These are phyloP conservation scores for Stegastes partitus DNA, from an alignment of 2,113 vertebrate species.

Conservation along the genomic window DNA sequence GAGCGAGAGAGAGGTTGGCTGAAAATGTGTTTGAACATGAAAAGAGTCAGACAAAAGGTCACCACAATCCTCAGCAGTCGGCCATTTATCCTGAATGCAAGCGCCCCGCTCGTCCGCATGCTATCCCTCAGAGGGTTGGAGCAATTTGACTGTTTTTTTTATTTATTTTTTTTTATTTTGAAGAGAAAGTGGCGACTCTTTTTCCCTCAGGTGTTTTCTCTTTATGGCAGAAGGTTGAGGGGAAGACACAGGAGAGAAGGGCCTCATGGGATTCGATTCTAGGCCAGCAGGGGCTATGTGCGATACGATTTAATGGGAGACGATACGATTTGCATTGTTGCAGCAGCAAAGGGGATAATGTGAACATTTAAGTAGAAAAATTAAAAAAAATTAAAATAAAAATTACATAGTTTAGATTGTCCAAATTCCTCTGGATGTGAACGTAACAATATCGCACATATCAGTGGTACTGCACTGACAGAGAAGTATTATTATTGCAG, in stretches of 20 bases:
- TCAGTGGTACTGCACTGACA: too few relatives aligned
- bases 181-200: constrained; percentile 26
- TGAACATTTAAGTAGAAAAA: too few relatives aligned
- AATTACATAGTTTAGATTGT: too few relatives aligned
- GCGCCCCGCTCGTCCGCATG: constrained; percentile 31
- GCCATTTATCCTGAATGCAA: constrained; percentile 51
- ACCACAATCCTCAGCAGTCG: constrained; percentile 44
- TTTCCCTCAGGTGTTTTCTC: constrained; percentile 29
- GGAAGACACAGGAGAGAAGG: constrained; percentile 28
- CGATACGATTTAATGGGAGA: too few relatives aligned
- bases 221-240: constrained; percentile 48
- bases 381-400: too few relatives aligned
- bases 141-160: constrained; percentile 32
- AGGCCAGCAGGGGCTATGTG: constrained; percentile 34
- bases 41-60: constrained; percentile 76
- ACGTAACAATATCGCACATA: too few relatives aligned
- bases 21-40: constrained; percentile 70
- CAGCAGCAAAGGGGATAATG: too few relatives aligned
- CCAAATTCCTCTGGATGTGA: too few relatives aligned
- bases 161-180: constrained; percentile 23
- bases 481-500: too few relatives aligned
- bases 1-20: not conserved
- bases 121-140: constrained; percentile 23
- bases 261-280: constrained; percentile 53
- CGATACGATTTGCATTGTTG: too few relatives aligned